Evolutionary conservation across 2,113 vertebrate genomes (phyloP), one percentile per base, ranked within the genome.

Genomic region (Hirundichthys speculiger): DNA sequence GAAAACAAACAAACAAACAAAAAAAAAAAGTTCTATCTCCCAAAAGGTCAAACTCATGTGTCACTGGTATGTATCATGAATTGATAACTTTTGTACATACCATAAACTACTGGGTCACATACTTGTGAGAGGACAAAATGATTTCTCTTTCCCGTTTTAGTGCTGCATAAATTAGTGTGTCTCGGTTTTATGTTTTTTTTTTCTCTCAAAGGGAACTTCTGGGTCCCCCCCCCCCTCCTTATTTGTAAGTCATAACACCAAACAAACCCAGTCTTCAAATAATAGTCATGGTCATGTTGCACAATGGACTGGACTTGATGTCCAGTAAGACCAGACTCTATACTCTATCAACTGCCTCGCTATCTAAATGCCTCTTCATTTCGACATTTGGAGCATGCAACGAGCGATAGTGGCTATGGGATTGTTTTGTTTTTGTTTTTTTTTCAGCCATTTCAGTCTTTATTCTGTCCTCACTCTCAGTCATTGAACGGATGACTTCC

Each of bases 391-490:
- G 38, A 42, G 46, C 41, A 10, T 6, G 5, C 30, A 34, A 10
- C 11, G 15, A 60, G 11, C 19, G 27, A 54, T 63, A 43, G 46
- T 60, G 13, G 13, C 22, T 56, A 15, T 20, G 1, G 54, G 19
- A 25, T 15, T 67, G 25, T 21, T 73, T 2, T 13, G 61, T 70
- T 62, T 27, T 49, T 53, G 41, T 13, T 64, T 70, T 62, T 27
- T 49, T 53, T 45, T 46, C 14, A 61, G 11, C 9, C 41, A 1
- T 25, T 39, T 55, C 11, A 58, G 7, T 10, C 30, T 34, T 3
- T 34, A 34, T 34, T 34, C 30, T 7, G 11, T 34, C 6, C 30
- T 10, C 6, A 10, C 30, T 7, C 6, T 34, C 30, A 34, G 30
- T 7, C 5, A 34, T 3, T 6, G 11, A 15, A 52, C 56, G 55